Evolutionary conservation across 1,140 invertebrate species (phyloP).

Genomic region (Agrypnia vestita): DNA sequence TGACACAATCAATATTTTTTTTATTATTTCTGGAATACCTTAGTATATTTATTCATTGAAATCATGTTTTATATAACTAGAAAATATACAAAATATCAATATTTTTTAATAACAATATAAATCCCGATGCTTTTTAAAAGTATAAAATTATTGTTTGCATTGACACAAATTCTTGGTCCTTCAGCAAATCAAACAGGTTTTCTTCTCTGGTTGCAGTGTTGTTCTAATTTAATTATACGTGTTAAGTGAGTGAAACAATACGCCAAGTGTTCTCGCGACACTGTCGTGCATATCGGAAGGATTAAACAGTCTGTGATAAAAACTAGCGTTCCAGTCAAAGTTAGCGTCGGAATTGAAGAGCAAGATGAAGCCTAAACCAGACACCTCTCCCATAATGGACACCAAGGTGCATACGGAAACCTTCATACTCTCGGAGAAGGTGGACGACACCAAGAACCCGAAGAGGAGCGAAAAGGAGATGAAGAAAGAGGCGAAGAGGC

Average conservation of each 20-base stretch:
- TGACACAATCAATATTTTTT: too few relatives aligned
- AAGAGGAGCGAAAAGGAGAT: conserved; percentile 71
- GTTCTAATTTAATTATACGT: too few relatives aligned
- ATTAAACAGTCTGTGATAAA: conserved; percentile 6
- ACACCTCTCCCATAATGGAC: conserved; percentile 62
- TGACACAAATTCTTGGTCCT: too few relatives aligned
- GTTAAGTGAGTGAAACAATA: conserved; percentile 24
- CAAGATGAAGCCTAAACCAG: conserved; percentile 71
- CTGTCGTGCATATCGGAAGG: not conserved
- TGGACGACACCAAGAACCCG: conserved; percentile 69
- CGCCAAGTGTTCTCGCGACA: not conserved
- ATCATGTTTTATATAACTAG: too few relatives aligned
- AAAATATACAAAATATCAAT: too few relatives aligned
- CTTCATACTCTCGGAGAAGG: conserved; percentile 73
- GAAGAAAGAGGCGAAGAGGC: conserved; percentile 72
- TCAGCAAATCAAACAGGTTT: too few relatives aligned
- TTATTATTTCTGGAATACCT: too few relatives aligned
- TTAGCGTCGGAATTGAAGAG: not conserved
- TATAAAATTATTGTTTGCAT: too few relatives aligned
- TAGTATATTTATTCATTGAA: too few relatives aligned
- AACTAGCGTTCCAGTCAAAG: not conserved
- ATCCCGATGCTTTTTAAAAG: too few relatives aligned
- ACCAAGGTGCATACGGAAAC: conserved; percentile 67
- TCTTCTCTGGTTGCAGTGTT: too few relatives aligned
- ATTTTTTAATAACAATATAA: too few relatives aligned